These are phyloP conservation scores for Theropithecus gelada DNA, from an alignment of 2,113 vertebrate genomes.

Conservation along the genomic window DNA sequence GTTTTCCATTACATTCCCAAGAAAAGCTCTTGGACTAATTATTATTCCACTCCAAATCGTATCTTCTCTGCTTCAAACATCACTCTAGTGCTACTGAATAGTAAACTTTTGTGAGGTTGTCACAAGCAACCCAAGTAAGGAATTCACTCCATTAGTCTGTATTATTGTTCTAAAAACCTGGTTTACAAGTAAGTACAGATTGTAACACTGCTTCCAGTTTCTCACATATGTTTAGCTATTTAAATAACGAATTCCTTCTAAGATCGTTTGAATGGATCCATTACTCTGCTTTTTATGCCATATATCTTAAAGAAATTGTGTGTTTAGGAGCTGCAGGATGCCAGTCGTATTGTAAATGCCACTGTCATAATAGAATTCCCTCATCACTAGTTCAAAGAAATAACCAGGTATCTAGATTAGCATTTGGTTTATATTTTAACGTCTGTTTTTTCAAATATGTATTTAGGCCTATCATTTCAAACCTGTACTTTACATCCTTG, in stretches of 20 bases:
- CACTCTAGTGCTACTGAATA: neutral
- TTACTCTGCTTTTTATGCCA: neutral
- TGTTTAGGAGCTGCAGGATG: neutral
- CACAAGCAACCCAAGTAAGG: neutral
- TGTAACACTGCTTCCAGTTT: neutral
- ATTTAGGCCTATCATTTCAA: neutral
- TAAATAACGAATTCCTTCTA: neutral
- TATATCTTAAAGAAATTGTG: neutral
- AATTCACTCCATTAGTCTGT: neutral
- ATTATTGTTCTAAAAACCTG: conserved; percentile 15
- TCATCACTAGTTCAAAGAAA: neutral
- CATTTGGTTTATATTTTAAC: neutral
- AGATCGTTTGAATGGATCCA: neutral
- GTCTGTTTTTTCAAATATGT: neutral
- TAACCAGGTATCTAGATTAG: neutral
- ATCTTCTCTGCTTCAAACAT: neutral
- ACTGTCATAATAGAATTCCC: neutral
- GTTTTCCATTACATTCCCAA: neutral
- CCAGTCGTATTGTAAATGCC: neutral
- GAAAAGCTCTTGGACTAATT: neutral
- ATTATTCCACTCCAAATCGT: neutral
- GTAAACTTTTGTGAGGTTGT: neutral
- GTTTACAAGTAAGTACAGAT: neutral
- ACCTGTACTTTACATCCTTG: neutral
- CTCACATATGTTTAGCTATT: neutral